Base-by-base conservation (phyloP, 2,797 vertebrate genomes). In the Bradypus variegatus region DNA sequence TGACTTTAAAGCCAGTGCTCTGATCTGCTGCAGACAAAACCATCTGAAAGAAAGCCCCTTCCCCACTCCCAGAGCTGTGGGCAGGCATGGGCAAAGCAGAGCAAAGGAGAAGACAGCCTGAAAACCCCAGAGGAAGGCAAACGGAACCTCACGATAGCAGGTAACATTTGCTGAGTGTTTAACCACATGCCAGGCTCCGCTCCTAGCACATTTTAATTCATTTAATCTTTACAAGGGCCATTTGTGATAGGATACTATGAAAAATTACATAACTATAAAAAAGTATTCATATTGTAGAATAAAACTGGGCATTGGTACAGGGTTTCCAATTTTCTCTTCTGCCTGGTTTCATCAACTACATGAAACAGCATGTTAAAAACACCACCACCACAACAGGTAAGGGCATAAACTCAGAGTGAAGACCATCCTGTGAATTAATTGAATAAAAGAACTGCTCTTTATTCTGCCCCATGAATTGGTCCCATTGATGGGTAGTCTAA, bases 41-140 rank as follows among this genome's bases (percentile, higher is more conserved):
- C 9, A 38, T 48, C n/a, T 8, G 3, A 60, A 55, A 23, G 25
- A 60, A 16, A 53, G 31, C 12, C 45, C 7, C 36, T 15, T 60
- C 11, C 67, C 53, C 0, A 6, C 23, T n/a, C 29, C 25, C 2
- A 1, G 38, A 77, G 25, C 27, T 23, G 29, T 0, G 12, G 65
- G 55, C 50, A 29, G 38, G 27, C 14, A 2, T 14, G 19, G 41
- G 18, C 58, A 69, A 38, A 58, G 29, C 9, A 50, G 58, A 45
- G 19, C 25, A n/a, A 65, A 64, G 75, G 50, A 60, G 70, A 58
- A n/a, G n/a, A 62, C 27, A 53, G 19, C 45, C 65, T 0, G 2
- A 53, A 79, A 70, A 48, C 27, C 38, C 53, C 82, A 38, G n/a
- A 55, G 53, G 45, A 62, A 58, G 31, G 38, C 16, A n/a, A 36